A percentile compares a stretch with the other conserved stretches of the same genome.
These are phyloP conservation scores for Apteryx owenii DNA, from an alignment of 2,113 vertebrate species.

Conservation along the genomic window DNA sequence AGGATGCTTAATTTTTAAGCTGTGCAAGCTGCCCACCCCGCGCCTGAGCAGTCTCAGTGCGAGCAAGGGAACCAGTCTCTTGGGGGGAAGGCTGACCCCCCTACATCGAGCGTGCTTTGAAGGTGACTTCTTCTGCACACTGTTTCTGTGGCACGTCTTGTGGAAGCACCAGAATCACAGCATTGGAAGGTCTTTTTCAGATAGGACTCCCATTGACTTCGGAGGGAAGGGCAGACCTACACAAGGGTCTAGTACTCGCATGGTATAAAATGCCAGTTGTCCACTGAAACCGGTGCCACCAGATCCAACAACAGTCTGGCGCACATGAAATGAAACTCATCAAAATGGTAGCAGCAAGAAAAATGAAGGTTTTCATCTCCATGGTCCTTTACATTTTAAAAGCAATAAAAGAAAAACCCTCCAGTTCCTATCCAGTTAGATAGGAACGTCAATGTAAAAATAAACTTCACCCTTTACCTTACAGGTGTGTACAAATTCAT, in stretches of 20 bases:
- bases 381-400: not conserved
- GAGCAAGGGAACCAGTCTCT: not conserved
- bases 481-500: not conserved
- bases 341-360: not conserved
- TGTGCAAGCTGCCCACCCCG: not conserved
- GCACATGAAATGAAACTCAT: not conserved
- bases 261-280: not conserved
- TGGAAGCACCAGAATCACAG: not conserved
- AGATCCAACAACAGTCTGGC: not conserved
- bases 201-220: not conserved
- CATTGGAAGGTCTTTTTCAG: not conserved
- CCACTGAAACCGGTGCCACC: not conserved
- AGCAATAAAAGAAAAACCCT: not conserved
- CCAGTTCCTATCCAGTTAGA: not conserved
- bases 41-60: not conserved
- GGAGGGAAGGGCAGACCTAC: not conserved
- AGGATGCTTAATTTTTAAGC: not conserved
- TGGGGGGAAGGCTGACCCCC: not conserved
- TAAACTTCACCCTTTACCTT: not conserved
- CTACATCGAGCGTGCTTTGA: not conserved
- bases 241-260: not conserved
- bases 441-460: not conserved
- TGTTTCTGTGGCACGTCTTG: not conserved
- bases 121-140: not conserved
- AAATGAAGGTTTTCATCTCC: not conserved